Conservation (phyloP, 2,113 vertebrate genomes). For the Lophius piscatorius region DNA sequence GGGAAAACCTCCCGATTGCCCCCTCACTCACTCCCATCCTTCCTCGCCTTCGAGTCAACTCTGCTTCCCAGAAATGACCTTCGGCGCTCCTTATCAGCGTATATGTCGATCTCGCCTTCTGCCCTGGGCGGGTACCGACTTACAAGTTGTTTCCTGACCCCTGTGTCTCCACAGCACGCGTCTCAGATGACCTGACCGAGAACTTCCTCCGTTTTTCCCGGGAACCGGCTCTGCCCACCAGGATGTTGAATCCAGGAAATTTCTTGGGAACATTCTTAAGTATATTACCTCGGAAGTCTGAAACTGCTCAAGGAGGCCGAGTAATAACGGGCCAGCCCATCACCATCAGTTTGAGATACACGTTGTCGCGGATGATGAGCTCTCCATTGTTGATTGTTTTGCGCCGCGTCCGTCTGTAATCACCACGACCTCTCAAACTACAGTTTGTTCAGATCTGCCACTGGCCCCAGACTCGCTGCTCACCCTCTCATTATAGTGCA, state of each 20-base stretch:
- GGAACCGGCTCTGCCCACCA: conserved; percentile 30
- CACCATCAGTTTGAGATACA: too few species aligned
- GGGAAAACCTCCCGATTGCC: conserved; percentile 55
- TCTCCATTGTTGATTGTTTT: conserved; percentile 40
- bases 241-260: conserved; percentile 46
- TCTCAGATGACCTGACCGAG: conserved; percentile 42
- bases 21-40: conserved; percentile 61
- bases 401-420: conserved; percentile 43
- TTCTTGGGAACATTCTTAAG: conserved; percentile 43
- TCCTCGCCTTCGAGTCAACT: conserved; percentile 27
- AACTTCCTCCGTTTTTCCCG: conserved; percentile 58
- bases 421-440: conserved; percentile 34
- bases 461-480: conserved; percentile 28
- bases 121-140: conserved; percentile 25
- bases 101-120: conserved; percentile 16
- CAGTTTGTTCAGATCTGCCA: conserved; percentile 28
- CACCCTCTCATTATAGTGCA: conserved; percentile 24
- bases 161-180: neutral
- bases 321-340: conserved; percentile 24
- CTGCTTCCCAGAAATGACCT: conserved; percentile 67
- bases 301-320: conserved; percentile 30
- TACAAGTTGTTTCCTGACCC: conserved; percentile 36
- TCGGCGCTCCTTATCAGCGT: conserved; percentile 25
- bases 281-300: conserved; percentile 36
- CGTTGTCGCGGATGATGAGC: too few species aligned